Percentiles rank a stretch among this genome's conserved stretches.
phyloP scores from a whole-genome alignment of 2,113 vertebrate species.

The Balaeniceps rex region DNA sequence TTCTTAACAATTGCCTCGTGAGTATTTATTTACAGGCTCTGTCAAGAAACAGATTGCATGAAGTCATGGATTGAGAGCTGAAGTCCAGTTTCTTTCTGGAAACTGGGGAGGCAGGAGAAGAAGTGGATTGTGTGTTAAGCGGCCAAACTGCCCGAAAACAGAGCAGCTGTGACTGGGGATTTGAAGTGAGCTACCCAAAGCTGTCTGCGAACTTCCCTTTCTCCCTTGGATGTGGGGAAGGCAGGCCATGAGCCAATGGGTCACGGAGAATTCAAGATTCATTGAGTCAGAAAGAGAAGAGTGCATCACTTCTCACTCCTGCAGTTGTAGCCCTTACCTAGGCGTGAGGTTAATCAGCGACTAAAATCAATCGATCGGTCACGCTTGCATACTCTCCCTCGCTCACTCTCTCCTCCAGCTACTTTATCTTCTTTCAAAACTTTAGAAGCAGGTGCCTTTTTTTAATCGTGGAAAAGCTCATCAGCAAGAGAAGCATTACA shows the following conservation, averaged over 20 bases:
- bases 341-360: not conserved
- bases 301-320: not conserved
- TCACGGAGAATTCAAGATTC: not conserved
- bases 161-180: not conserved
- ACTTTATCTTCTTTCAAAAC: not conserved
- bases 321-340: not conserved
- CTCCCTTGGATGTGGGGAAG: not conserved
- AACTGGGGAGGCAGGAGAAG: not conserved
- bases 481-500: not conserved
- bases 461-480: not conserved
- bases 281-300: not conserved
- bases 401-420: not conserved
- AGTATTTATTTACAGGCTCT: not conserved
- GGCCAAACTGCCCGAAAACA: fast-evolving
- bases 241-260: not conserved
- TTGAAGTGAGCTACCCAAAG: not conserved
- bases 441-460: not conserved
- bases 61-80: not conserved
- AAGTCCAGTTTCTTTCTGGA: not conserved
- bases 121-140: not conserved
- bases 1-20: not conserved
- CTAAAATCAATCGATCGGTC: not conserved
- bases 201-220: not conserved
- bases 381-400: not conserved
- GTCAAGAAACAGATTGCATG: not conserved